Base-by-base conservation (phyloP, 2,888 invertebrate species). In the Argyresthia goedartella region DNA sequence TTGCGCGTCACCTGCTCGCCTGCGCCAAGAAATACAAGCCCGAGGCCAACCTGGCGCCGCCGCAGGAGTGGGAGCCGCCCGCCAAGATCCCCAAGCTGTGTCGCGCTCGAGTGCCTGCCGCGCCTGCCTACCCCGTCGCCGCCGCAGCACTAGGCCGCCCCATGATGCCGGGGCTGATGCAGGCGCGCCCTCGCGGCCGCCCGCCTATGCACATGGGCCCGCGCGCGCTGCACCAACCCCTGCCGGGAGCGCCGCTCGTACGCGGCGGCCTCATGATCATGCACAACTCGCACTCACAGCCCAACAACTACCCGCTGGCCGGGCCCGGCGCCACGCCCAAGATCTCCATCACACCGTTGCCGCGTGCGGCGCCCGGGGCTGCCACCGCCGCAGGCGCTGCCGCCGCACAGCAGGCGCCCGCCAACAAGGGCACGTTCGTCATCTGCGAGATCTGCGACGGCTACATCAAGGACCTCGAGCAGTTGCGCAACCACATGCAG, bases 371-470 rank as follows among this genome's bases (percentile, higher is more conserved):
- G 53, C 84, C 76, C 74, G n/a, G n/a, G n/a, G n/a, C n/a, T n/a
- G n/a, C n/a, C n/a, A n/a, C n/a, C n/a, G n/a, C n/a, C n/a, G n/a
- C n/a, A n/a, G n/a, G n/a, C n/a, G 84, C 84, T 0, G 80, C 80
- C 4, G 81, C 81, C 43, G 81, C 82, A 3, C 79, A 81, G 54
- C 54, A 69, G 43, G 60, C 69, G 53, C 77, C 73, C 54, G 81
- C 78, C 62, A 76, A 79, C n/a, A 95, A 95, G 76, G 93, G 93
- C 58, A 93, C 95, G 51, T 96, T 96, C 84, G 96, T 97, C 60
- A 96, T 97, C 64, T 98, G 98, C 82, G 98, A 98, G 88, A 97
- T 98, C 63, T 98, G 98, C 84, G 97, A 98, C 78, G 97, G 97
- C 48, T 97, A 97, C 73, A 97, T 98, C 59, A 97, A 97, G 88